Base-by-base conservation (phyloP, 2,888 invertebrate genomes). In the Antheraea assamensis region DNA sequence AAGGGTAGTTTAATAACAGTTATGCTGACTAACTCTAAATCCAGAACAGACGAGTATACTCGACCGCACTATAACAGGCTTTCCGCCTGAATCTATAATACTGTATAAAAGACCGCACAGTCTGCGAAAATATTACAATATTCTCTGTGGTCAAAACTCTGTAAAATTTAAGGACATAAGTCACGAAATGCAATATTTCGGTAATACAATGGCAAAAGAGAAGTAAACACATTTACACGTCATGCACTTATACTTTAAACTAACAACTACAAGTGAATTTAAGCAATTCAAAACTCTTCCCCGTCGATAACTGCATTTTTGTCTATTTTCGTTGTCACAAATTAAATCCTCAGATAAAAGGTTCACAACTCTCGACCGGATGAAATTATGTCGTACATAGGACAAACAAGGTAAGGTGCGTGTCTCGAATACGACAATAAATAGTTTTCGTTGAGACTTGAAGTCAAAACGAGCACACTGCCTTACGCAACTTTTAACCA, bases 341-440 rank as follows among this genome's bases (percentile, higher is more conserved):
- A 5, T 49, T 49, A 49, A 52, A 52, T 52, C 17, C 21, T 52
- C 21, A 52, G 19, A 52, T 52, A 52, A 52, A 52, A 52, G 52
- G 4, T 52, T 52, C n/a, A n/a, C n/a, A 52, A 52, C 21, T 52
- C 5, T 52, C 21, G 52, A 21, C 52, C 52, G 52, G 52, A 42
- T 13, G 42, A 42, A 42, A 42, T 42, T 13, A 42, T 52, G 52
- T 21, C 5, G 52, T 52, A 52, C 52, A 52, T 13, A 21, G n/a
- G 52, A 52, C 15, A 52, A 15, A 52, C 5, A 5, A 17, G 2
- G 52, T 5, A 5, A 52, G 52, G 61, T 24, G 13, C 61, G 70
- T 47, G 73, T 58, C 47, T 47, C 24, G 73, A 73, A 73, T 49
- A 70, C 19, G 24, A 73, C 70, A 68, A 73, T 55, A 73, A 73